Percentiles rank a stretch among this genome's conserved stretches.
Conservation (phyloP, 2,888 invertebrate species). For the Ophion costatus region DNA sequence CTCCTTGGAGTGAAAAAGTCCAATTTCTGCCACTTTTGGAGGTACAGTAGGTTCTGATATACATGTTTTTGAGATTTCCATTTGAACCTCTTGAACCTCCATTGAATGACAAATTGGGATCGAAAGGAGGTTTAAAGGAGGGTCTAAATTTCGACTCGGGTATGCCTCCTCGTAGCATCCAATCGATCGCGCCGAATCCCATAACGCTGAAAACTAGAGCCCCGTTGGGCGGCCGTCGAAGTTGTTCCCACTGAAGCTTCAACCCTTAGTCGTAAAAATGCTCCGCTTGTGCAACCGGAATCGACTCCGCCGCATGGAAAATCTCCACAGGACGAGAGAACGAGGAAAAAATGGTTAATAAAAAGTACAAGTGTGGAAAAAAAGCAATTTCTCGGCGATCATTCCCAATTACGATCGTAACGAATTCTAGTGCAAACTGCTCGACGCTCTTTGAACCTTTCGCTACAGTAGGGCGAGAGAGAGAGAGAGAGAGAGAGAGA, state of each 20-base stretch:
- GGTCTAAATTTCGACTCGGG: too few species aligned
- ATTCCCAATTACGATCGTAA: slow-evolving; percentile 80
- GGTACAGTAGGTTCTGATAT: too few species aligned
- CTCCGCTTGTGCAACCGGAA: slow-evolving; percentile 16
- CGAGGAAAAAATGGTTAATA: slow-evolving; percentile 45
- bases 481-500: too few species aligned
- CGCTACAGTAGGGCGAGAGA: slow-evolving; percentile 40
- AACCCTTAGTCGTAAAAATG: slow-evolving; percentile 42
- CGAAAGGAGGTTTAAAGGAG: too few species aligned
- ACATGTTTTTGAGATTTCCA: too few species aligned
- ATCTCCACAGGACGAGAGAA: slow-evolving; percentile 51
- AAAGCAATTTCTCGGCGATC: slow-evolving; percentile 80
- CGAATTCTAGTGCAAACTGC: slow-evolving; percentile 74
- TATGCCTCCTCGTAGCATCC: too few species aligned
- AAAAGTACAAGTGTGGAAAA: slow-evolving; percentile 22
- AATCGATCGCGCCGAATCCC: too few species aligned
- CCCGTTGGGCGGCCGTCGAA: background rate
- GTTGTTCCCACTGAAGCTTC: slow-evolving; percentile 29
- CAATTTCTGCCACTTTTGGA: too few species aligned
- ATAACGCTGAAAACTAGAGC: background rate
- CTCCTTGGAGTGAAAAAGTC: too few species aligned
- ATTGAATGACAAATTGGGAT: too few species aligned
- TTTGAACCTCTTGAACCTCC: too few species aligned
- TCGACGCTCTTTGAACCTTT: slow-evolving; percentile 54
- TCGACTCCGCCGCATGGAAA: slow-evolving; percentile 34